Percentiles rank a stretch among this genome's conserved stretches.
These are phyloP conservation scores for Microtus oregoni DNA, from an alignment of 2,113 vertebrate species.

Conservation along the genomic window DNA sequence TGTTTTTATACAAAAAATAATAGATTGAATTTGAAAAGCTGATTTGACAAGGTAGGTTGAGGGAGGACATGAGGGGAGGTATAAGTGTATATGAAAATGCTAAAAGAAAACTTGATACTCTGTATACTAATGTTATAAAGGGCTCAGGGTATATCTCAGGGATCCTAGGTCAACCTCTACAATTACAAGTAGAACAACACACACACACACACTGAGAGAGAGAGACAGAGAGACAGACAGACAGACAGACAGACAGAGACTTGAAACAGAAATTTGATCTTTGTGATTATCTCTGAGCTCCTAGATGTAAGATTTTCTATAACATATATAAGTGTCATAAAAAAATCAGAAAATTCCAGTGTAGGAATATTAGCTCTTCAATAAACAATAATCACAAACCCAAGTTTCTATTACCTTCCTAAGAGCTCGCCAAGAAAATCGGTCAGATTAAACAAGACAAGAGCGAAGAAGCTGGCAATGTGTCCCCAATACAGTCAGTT, in stretches of 20 bases:
- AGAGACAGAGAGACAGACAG: not conserved
- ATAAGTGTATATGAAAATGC: not conserved
- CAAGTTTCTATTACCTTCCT: conserved; percentile 52
- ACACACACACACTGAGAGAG: not conserved
- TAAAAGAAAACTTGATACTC: not conserved
- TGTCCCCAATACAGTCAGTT: not conserved
- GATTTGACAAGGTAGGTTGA: not conserved
- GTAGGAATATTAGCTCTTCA: conserved; percentile 48
- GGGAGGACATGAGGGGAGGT: not conserved
- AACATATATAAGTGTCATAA: conserved; percentile 19
- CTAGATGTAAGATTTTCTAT: conserved; percentile 22
- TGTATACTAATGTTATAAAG: not conserved
- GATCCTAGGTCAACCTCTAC: not conserved
- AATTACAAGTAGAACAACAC: not conserved
- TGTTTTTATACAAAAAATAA: not conserved
- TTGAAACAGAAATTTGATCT: conserved; percentile 38
- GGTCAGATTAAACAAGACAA: conserved; percentile 68
- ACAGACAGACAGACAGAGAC: not conserved
- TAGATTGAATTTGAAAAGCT: not conserved
- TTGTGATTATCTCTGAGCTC: not conserved
- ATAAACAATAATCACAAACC: conserved; percentile 54
- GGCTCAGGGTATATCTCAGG: not conserved
- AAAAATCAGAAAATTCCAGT: conserved; percentile 24
- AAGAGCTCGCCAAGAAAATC: conserved; percentile 60
- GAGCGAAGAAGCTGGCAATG: conserved; percentile 46